Evolutionary conservation across 2,113 vertebrate species (phyloP), one percentile per base, ranked within the genome.

Genomic region (Oryzias javanicus): DNA sequence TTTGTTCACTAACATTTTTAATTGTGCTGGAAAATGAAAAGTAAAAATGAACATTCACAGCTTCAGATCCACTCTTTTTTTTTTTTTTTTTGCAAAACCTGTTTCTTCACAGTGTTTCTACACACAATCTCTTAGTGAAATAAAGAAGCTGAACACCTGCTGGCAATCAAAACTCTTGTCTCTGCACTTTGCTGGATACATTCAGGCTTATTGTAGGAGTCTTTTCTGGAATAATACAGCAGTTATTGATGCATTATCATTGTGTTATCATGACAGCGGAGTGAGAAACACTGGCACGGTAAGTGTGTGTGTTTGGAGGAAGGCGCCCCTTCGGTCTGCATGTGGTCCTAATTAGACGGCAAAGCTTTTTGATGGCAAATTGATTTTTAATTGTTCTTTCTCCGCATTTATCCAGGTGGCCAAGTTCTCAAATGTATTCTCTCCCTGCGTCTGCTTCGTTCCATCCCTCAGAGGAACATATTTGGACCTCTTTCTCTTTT

Each of bases 371-470:
- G 84, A 89, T 74, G 51, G 75, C 71, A 90, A 90, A 90, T 89
- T 86, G 84, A 89, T 88, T 89, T 89, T 88, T 88, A 91, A 90
- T 90, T 90, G 88, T 91, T 87, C 80, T 55, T 69, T 83, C 76
- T 64, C 70, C 73, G 72, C 71, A 83, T 89, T 86, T 74, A 76
- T 89, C 86, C 90, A 90, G 87, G 90, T 91, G 90, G 86, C 86
- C 68, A 80, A 83, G 69, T 81, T 81, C 76, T 72, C 54, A 44
- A 64, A 72, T 86, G 84, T 83, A 76, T 76, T 76, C 60, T 60
- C 27, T 67, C 24, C 14, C 55, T 47, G 41, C 14, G 17, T 51
- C 15, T 44, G 15, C 24, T 6, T 17, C 15, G 17, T 0, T 44
- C 41, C 20, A 19, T 41, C 49, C 74, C 56, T 76, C 59, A 81